Percentiles rank a stretch among this genome's conserved stretches.
These are phyloP conservation scores for Tribolium freemani DNA, from an alignment of 2,888 invertebrate species.

Conservation along the genomic window DNA sequence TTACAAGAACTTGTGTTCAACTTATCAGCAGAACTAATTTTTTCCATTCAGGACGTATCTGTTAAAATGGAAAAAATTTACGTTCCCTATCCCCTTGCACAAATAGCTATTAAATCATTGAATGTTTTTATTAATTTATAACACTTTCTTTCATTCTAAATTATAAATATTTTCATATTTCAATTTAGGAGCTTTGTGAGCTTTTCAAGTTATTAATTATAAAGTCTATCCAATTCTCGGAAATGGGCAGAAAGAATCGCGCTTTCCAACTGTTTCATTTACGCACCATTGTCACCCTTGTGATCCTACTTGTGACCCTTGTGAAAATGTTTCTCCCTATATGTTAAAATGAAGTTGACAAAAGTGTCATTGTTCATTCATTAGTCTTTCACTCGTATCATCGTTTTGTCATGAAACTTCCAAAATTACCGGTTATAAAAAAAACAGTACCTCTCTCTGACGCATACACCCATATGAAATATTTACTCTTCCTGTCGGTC, in stretches of 20 bases:
- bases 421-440: not conserved
- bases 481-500: not conserved
- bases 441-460: not conserved
- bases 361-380: too few relatives aligned
- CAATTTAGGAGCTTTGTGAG: constrained; percentile 3
- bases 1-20: too few relatives aligned
- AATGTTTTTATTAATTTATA: not conserved
- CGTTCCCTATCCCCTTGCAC: not conserved
- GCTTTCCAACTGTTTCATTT: too few relatives aligned
- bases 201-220: constrained; percentile 4
- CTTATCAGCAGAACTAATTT: too few relatives aligned
- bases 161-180: not conserved
- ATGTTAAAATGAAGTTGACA: too few relatives aligned
- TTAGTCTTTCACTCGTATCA: not conserved
- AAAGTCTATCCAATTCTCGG: not conserved
- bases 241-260: too few relatives aligned
- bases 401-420: not conserved
- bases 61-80: not conserved
- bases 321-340: too few relatives aligned
- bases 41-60: too few relatives aligned
- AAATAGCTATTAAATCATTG: not conserved
- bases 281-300: too few relatives aligned
- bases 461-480: not conserved
- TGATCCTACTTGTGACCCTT: too few relatives aligned
- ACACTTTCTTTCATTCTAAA: not conserved